Conservation (phyloP, 2,113 vertebrate species). For the Chrysemys picta region DNA sequence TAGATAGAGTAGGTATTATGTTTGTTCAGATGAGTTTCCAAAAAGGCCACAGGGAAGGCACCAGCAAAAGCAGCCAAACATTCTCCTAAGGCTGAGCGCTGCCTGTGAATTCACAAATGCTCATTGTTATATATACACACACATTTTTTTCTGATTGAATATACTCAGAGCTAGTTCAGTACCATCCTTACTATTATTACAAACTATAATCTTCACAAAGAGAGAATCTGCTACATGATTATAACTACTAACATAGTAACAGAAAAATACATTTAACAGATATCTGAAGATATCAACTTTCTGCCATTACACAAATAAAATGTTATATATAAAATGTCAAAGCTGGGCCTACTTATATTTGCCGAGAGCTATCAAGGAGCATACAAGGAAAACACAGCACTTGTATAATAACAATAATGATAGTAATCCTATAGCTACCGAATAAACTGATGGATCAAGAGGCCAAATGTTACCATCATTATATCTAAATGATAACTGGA, state of each 20-base stretch:
- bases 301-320: neutral
- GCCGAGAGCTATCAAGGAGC: neutral
- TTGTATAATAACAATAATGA: neutral
- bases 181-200: neutral
- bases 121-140: neutral
- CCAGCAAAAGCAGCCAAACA: slow-evolving; percentile 93
- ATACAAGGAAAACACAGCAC: neutral
- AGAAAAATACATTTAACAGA: neutral
- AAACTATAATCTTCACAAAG: neutral
- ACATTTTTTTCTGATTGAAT: neutral
- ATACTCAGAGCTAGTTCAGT: neutral
- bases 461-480: neutral
- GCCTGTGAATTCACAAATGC: slow-evolving; percentile 78
- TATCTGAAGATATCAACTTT: neutral
- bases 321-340: neutral
- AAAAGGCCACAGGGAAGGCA: slow-evolving; percentile 94
- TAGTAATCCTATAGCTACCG: neutral
- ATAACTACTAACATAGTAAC: neutral
- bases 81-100: slow-evolving; percentile 92
- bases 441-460: neutral
- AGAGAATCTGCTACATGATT: neutral
- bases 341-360: neutral
- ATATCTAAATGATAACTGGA: neutral
- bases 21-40: slow-evolving; percentile 92
- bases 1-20: slow-evolving; percentile 94